A percentile compares a stretch with the other conserved stretches of the same genome.
These are phyloP conservation scores for Sebastes taczanowskii DNA, from an alignment of 2,797 vertebrate species.

Conservation along the genomic window DNA sequence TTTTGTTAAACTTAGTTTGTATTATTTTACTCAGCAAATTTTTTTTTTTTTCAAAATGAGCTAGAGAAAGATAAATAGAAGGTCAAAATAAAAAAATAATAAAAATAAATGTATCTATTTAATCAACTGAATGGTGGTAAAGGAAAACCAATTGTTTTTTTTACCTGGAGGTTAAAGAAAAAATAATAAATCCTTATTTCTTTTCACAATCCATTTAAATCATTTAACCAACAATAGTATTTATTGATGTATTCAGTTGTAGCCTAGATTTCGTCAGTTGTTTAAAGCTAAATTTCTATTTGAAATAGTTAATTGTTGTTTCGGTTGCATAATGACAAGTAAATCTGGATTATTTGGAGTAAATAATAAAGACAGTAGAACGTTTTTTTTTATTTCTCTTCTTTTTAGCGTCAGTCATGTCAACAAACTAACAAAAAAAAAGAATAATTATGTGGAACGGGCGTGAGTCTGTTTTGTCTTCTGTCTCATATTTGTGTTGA, in stretches of 20 bases:
- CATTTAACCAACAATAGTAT: neutral
- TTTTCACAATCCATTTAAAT: neutral
- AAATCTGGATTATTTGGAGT: neutral
- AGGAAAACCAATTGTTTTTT: too few species aligned
- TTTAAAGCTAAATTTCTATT: neutral
- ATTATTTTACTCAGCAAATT: neutral
- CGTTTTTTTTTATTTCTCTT: neutral
- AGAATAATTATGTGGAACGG: neutral
- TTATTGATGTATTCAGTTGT: neutral
- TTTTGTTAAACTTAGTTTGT: neutral
- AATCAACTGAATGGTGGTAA: too few species aligned
- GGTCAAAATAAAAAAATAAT: too few species aligned
- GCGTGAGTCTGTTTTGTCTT: conserved; percentile 52
- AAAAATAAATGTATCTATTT: too few species aligned
- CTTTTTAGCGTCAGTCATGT: neutral
- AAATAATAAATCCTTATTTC: neutral
- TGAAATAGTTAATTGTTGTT: neutral
- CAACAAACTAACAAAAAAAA: neutral
- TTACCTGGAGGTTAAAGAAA: neutral
- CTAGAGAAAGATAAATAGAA: too few species aligned
- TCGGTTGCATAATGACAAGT: neutral
- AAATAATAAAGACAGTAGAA: neutral
- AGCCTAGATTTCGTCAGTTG: neutral
- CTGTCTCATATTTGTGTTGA: conserved; percentile 36
- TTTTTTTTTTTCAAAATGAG: too few species aligned